Base-by-base conservation (phyloP, 1,140 invertebrate species). In the Coenobita brevimanus region DNA sequence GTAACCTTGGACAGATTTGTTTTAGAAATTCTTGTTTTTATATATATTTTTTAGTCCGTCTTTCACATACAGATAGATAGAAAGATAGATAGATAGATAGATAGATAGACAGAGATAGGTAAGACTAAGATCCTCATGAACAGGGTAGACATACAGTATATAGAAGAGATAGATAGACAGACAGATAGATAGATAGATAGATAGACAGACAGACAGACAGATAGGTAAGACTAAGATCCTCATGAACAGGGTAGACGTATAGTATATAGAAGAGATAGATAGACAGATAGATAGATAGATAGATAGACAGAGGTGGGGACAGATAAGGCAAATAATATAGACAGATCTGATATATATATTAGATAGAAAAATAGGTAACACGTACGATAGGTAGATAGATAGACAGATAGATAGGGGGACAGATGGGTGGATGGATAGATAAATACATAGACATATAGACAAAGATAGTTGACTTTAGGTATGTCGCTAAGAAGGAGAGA, bases 321-420 rank as follows among this genome's bases (percentile, higher is more conserved):
- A 71, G 3, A 33, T 71, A 71, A 17, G 17, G 46, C n/a, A n/a
- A n/a, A n/a, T n/a, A n/a, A n/a, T n/a, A n/a, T n/a, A n/a, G n/a
- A n/a, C n/a, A n/a, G n/a, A n/a, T n/a, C n/a, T n/a, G n/a, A n/a
- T n/a, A n/a, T n/a, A n/a, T n/a, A n/a, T n/a, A n/a, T n/a, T 71
- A 71, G 27, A 71, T 71, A 71, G 27, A 71, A 1, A 71, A 21
- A 71, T 71, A 71, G 27, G 33, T 71, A 71, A n/a, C n/a, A n/a
- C n/a, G n/a, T n/a, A n/a, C n/a, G 27, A 71, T 6, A 3, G 4
- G 30, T 71, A 71, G 4, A 71, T 71, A 71, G 4, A 71, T 71
- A 71, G 4, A 71, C 30, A 71, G 4, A 71, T 71, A 71, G 4
- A 71, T 71, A 71, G 4, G 30, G 21, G 30, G 4, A 71, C 30